These are phyloP conservation scores for Erithacus rubecula DNA, from an alignment of 2,797 vertebrate genomes.

Conservation along the genomic window DNA sequence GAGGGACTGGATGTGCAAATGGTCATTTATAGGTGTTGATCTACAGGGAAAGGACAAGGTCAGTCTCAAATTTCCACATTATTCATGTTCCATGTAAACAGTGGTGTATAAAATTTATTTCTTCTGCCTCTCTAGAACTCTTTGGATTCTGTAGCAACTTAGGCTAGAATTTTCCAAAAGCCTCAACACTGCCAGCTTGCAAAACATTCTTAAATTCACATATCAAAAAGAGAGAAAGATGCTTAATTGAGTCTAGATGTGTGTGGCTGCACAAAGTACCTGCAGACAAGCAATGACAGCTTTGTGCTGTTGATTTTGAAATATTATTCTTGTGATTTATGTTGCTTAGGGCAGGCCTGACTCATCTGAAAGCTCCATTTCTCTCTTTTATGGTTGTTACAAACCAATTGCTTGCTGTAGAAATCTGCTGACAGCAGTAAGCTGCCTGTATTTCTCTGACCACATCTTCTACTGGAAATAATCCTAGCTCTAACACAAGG, in stretches of 20 bases:
- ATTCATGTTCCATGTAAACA: conserved; percentile 11
- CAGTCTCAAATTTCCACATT: conserved; percentile 43
- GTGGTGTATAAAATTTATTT: background rate
- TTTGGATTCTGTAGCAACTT: background rate
- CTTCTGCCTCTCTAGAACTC: background rate
- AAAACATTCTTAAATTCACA: background rate
- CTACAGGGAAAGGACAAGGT: conserved; percentile 78
- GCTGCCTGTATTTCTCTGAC: conserved; percentile 22
- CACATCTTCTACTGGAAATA: conserved; percentile 27
- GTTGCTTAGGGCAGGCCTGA: background rate
- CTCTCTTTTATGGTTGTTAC: background rate
- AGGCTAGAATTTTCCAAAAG: background rate
- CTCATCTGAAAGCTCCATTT: conserved; percentile 23
- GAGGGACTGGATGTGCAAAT: conserved; percentile 79
- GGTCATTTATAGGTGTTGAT: conserved; percentile 75
- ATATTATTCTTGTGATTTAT: background rate
- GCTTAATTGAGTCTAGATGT: background rate
- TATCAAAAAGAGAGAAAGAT: background rate
- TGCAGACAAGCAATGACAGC: background rate
- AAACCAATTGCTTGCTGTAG: background rate
- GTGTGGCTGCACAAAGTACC: background rate
- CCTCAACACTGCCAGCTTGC: background rate
- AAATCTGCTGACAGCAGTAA: conserved; percentile 40
- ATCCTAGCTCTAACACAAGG: background rate
- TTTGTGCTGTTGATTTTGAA: conserved; percentile 9